These are phyloP conservation scores for Paradoxurus hermaphroditus DNA, from an alignment of 2,113 vertebrate species.

Conservation along the genomic window DNA sequence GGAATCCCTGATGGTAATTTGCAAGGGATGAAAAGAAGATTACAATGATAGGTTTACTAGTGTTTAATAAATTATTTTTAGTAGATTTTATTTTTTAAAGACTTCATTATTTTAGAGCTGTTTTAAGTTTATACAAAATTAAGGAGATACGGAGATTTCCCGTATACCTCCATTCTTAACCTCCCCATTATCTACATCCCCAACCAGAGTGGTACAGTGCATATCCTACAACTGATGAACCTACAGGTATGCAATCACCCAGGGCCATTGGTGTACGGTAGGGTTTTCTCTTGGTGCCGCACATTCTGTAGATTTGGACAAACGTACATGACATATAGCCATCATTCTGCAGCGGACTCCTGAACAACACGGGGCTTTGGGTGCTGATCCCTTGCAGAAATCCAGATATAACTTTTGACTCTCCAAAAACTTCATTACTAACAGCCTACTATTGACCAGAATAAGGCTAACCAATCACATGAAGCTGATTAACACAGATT, in stretches of 20 bases:
- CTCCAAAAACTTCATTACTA: not conserved
- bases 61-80: not conserved
- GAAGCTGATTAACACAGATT: not conserved
- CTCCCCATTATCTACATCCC: not conserved
- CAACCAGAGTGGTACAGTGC: not conserved
- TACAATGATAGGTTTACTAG: not conserved
- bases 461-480: not conserved
- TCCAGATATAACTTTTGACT: not conserved
- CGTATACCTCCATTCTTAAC: not conserved
- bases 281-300: not conserved
- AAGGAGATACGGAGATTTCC: not conserved
- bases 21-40: not conserved
- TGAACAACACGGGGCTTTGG: not conserved
- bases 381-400: not conserved
- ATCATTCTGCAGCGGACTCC: not conserved
- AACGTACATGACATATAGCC: not conserved
- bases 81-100: not conserved
- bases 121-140: not conserved
- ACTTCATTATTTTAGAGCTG: not conserved
- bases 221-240: not conserved
- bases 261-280: not conserved
- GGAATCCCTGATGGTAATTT: not conserved
- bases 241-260: not conserved
- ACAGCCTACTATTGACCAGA: not conserved
- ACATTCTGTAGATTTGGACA: not conserved